These are phyloP conservation scores for Mimachlamys varia DNA, from an alignment of 2,888 invertebrate genomes.

Conservation along the genomic window DNA sequence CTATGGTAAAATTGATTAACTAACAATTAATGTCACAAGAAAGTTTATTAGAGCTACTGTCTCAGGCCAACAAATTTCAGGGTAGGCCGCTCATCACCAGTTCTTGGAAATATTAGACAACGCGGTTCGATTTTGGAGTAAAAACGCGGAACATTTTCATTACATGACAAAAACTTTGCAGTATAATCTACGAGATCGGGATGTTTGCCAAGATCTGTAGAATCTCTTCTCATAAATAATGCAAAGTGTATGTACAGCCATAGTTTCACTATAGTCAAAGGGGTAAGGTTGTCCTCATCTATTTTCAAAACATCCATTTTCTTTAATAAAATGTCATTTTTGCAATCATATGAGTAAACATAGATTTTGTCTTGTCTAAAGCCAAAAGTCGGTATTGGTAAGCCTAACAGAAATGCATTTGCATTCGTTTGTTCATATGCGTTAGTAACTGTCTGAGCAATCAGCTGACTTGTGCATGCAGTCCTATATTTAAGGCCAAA, in stretches of 20 bases:
- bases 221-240: slow-evolving; percentile 29
- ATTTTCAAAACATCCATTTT: not conserved
- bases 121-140: not conserved
- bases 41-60: too few relatives aligned
- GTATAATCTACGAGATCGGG: not conserved
- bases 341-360: slow-evolving; percentile 20
- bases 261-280: not conserved
- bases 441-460: not conserved
- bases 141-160: slow-evolving; percentile 4
- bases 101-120: not conserved
- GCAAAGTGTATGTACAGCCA: not conserved
- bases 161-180: not conserved
- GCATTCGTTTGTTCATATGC: slow-evolving; percentile 2
- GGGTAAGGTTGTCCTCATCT: not conserved
- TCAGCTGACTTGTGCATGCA: not conserved
- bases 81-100: not conserved
- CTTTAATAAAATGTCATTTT: slow-evolving; percentile 29
- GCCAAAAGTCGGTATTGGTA: not conserved
- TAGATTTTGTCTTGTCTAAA: not conserved
- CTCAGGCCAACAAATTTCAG: not conserved
- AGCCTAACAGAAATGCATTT: not conserved
- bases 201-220: not conserved
- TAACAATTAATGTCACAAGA: too few relatives aligned
- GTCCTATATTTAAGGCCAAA: not conserved
- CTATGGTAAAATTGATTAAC: too few relatives aligned